These are phyloP conservation scores for Chiridota heheva DNA, from an alignment of 35 echinoderm and acorn worm genomes.

Conservation along the genomic window DNA sequence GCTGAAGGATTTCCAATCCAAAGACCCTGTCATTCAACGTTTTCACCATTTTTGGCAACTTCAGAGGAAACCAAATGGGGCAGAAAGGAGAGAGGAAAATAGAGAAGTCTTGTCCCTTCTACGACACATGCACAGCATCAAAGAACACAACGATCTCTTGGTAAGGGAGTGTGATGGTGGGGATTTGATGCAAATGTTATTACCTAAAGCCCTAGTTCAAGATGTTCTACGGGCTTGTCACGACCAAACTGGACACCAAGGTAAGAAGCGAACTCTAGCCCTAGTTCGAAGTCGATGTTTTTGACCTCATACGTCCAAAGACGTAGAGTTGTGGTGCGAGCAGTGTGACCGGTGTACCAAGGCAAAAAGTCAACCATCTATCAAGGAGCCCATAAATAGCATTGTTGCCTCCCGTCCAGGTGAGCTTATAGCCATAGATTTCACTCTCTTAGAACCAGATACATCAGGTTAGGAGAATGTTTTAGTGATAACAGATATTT, in stretches of 20 bases:
- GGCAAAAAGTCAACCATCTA: slow-evolving; percentile 1
- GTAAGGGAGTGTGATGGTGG: neutral
- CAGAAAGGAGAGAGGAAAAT: neutral
- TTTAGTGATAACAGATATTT: slow-evolving; percentile 49
- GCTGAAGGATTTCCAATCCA: slow-evolving; percentile 3
- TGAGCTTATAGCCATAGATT: slow-evolving; percentile 41
- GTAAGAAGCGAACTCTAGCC: slow-evolving; percentile 22
- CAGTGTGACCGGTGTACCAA: slow-evolving; percentile 48
- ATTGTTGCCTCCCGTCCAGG: slow-evolving; percentile 14
- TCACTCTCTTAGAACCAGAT: slow-evolving; percentile 10
- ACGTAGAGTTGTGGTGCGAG: slow-evolving; percentile 25
- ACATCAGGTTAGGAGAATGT: slow-evolving; percentile 32
- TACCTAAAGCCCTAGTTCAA: neutral
- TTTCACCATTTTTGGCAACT: neutral
- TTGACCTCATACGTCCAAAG: slow-evolving; percentile 39
- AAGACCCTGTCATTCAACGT: neutral
- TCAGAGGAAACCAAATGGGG: neutral
- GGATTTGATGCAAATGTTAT: neutral
- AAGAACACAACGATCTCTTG: neutral
- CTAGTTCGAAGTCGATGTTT: slow-evolving; percentile 24
- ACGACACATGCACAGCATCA: neutral
- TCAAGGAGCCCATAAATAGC: neutral
- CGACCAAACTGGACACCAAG: slow-evolving; percentile 56
- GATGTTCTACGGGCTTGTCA: slow-evolving; percentile 23
- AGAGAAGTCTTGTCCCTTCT: neutral